Evolutionary conservation across 1,140 invertebrate species (phyloP).

Genomic region (Sesamia nonagrioides): DNA sequence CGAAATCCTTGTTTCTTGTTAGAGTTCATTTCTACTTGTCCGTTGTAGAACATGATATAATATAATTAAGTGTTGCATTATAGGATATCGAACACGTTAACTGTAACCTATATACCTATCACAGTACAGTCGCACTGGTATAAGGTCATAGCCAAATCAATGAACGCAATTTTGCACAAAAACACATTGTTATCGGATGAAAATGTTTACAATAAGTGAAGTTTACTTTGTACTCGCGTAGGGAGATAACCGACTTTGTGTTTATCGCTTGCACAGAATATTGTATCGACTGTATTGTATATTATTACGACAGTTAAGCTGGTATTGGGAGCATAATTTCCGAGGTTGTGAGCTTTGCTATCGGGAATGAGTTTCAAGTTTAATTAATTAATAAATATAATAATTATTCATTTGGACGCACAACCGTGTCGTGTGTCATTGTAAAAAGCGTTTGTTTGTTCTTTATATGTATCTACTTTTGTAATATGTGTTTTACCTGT

Average conservation of each 20-base stretch:
- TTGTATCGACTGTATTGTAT: slow-evolving; percentile 72
- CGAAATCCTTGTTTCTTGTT: slow-evolving; percentile 51
- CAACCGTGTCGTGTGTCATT: slow-evolving; percentile 82
- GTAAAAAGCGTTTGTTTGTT: slow-evolving; percentile 83
- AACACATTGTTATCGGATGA: slow-evolving; percentile 49
- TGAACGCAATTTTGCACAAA: slow-evolving; percentile 55
- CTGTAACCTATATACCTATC: slow-evolving; percentile 76
- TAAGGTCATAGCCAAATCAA: slow-evolving; percentile 47
- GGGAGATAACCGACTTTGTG: slow-evolving; percentile 15
- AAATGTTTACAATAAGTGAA: slow-evolving; percentile 43
- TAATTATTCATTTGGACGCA: slow-evolving; percentile 80
- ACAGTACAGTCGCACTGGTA: slow-evolving; percentile 59
- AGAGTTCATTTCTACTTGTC: slow-evolving; percentile 49
- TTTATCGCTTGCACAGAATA: slow-evolving; percentile 66
- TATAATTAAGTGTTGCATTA: slow-evolving; percentile 50
- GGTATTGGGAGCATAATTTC: slow-evolving; percentile 87
- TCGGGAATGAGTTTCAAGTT: slow-evolving; percentile 83
- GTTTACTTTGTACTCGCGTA: slow-evolving; percentile 38
- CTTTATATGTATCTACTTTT: slow-evolving; percentile 81
- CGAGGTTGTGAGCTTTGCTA: slow-evolving; percentile 85
- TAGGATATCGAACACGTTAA: slow-evolving; percentile 34
- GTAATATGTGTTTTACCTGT: slow-evolving; percentile 76
- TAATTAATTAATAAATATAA: slow-evolving; percentile 76
- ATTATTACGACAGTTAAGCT: slow-evolving; percentile 80
- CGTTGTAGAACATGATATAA: slow-evolving; percentile 49